Percentiles rank a stretch among this genome's conserved stretches.
These are phyloP conservation scores for Eulemur albifrons DNA, from an alignment of 2,797 vertebrate species.

Conservation along the genomic window DNA sequence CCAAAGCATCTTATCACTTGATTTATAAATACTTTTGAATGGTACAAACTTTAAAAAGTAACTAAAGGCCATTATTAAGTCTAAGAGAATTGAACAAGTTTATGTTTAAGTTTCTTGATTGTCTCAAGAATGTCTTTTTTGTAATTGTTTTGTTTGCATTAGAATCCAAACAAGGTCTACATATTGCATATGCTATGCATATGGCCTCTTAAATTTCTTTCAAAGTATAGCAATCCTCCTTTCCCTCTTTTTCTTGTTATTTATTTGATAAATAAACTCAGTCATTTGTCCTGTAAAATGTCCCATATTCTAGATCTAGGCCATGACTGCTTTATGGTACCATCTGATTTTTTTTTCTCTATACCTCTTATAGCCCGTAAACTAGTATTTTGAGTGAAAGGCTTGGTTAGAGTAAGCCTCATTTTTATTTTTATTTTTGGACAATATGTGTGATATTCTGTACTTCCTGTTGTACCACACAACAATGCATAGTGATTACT, in stretches of 20 bases:
- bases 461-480: background rate
- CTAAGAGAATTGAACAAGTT: background rate
- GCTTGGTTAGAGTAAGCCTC: background rate
- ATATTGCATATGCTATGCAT: background rate
- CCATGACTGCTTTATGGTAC: background rate
- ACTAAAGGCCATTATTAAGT: background rate
- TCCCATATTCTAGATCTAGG: background rate
- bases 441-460: background rate
- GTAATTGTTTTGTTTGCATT: background rate
- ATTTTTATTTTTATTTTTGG: slow-evolving; percentile 32
- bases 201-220: background rate
- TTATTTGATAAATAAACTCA: slow-evolving; percentile 28
- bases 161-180: background rate
- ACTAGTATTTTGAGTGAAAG: background rate
- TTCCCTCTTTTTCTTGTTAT: background rate
- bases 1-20: background rate
- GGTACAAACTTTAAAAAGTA: background rate
- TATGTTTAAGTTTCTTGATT: background rate
- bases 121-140: slow-evolving; percentile 13
- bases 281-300: background rate
- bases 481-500: background rate
- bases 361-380: background rate
- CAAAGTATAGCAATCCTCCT: background rate
- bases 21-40: background rate
- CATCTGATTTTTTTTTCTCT: background rate